phyloP scores from a whole-genome alignment of 2,113 vertebrate species.

The Neodontobutis hainanensis region DNA sequence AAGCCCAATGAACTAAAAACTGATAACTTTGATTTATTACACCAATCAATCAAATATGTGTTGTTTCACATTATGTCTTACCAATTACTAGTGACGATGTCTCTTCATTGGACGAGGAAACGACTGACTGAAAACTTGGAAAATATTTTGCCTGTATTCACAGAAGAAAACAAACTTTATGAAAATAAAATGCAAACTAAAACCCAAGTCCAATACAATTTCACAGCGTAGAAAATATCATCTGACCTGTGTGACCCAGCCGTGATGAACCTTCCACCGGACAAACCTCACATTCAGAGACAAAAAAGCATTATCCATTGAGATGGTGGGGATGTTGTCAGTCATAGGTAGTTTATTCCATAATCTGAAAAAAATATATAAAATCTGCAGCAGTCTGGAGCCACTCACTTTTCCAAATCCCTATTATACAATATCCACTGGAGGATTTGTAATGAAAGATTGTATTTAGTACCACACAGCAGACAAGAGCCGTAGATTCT shows the following conservation, averaged over 20 bases:
- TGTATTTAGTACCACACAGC: no score
- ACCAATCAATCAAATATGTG: no score
- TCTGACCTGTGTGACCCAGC: constrained; percentile 78
- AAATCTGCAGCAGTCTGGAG: constrained; percentile 1
- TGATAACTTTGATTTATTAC: no score
- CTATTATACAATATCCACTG: no score
- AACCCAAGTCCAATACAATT: no score
- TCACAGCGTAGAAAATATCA: background rate
- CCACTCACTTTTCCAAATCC: background rate
- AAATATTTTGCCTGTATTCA: constrained; percentile 81
- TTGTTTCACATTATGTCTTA: constrained; percentile 35
- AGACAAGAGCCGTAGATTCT: no score
- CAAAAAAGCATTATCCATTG: constrained; percentile 62
- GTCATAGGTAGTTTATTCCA: constrained; percentile 82
- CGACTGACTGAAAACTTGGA: constrained; percentile 69
- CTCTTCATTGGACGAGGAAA: constrained; percentile 79
- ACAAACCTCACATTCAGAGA: constrained; percentile 74
- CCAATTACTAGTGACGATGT: constrained; percentile 74
- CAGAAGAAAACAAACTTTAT: constrained; percentile 3
- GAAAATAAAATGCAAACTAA: no score
- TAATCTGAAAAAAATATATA: constrained; percentile 58
- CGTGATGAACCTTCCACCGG: constrained; percentile 79
- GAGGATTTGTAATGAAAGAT: no score
- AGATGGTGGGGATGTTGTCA: constrained; percentile 76
- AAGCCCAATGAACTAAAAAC: no score